Evolutionary conservation across 2,888 invertebrate genomes (phyloP).

Genomic region (Yponomeuta malinellus): DNA sequence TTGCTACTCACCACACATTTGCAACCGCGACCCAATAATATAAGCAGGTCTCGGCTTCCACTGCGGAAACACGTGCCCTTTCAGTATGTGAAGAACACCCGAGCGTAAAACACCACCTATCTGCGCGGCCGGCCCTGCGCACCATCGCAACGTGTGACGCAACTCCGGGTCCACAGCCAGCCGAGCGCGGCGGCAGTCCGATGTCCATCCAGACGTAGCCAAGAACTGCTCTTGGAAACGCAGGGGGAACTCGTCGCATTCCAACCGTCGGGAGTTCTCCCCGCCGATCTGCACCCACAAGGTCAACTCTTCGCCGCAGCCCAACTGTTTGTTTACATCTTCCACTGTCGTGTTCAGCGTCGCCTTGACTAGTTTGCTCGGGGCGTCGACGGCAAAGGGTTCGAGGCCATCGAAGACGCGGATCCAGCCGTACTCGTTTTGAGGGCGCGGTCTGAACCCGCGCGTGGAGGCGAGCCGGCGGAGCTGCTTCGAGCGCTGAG

Average conservation of each 20-base stretch:
- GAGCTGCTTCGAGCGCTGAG: constrained; percentile 61
- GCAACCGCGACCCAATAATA: constrained; percentile 76
- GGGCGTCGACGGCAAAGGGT: constrained; percentile 65
- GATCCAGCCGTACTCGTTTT: constrained; percentile 75
- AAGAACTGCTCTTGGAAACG: constrained; percentile 78
- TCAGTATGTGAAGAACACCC: constrained; percentile 75
- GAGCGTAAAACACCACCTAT: constrained; percentile 60
- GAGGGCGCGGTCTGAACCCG: constrained; percentile 54
- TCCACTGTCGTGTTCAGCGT: constrained; percentile 75
- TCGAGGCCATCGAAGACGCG: constrained; percentile 77
- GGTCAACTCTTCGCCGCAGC: constrained; percentile 64
- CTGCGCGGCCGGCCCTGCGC: constrained; percentile 74
- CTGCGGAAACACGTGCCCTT: constrained; percentile 81
- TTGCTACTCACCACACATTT: constrained; percentile 64
- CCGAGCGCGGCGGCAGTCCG: constrained; percentile 74
- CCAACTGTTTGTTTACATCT: constrained; percentile 66
- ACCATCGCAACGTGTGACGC: constrained; percentile 77
- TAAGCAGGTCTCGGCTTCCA: constrained; percentile 79
- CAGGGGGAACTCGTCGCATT: constrained; percentile 73
- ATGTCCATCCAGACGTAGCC: constrained; percentile 75
- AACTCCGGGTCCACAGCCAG: constrained; percentile 80
- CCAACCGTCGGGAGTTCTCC: constrained; percentile 71
- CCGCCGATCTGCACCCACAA: constrained; percentile 76
- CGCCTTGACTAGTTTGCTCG: constrained; percentile 74
- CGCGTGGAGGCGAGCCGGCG: constrained; percentile 70